Base-by-base conservation (phyloP, 1,140 invertebrate genomes). In the Zophobas atratus region DNA sequence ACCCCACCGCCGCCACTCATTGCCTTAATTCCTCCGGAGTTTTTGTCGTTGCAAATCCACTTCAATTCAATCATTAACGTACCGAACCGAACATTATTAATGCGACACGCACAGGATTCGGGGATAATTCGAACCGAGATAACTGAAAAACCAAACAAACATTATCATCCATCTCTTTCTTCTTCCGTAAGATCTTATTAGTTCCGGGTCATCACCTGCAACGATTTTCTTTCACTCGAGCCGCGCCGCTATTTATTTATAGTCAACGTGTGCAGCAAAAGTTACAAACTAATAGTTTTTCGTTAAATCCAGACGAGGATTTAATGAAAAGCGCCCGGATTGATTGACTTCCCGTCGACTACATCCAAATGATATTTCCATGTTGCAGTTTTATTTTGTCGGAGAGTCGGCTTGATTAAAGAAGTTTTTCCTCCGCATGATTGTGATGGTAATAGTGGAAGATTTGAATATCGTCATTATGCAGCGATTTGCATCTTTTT, bases 401-500 rank as follows among this genome's bases (percentile, higher is more conserved):
- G 4, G 60, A 67, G 60, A 36, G 39, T 36, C 56, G 38, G 57
- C 74, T 76, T 76, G 74, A 76, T 76, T 76, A 76, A 67, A 76
- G 74, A 76, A 76, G 74, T 76, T 76, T 55, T 76, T 76, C 74
- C 74, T 76, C 67, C 53, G 56, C 60, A 63, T 67, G 74, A 67
- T 76, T 76, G 56, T 67, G 33, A 76, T 53, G 60, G 74, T 67
- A 76, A 76, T 76, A 76, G 56, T 76, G 74, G 34, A 41, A 49
- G 74, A 76, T 76, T 76, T 76, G 74, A 76, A 76, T 76, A 76
- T 76, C 74, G 56, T 49, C 60, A 76, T 76, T 76, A 63, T 76
- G 67, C 74, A 76, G 48, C 60, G 53, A 76, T 76, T 76, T 76
- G 74, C 74, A 76, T 76, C 74, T 70, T 76, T 76, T 57, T 75